phyloP scores from a whole-genome alignment of 2,113 vertebrate species.

The Neodon shergylaensis region DNA sequence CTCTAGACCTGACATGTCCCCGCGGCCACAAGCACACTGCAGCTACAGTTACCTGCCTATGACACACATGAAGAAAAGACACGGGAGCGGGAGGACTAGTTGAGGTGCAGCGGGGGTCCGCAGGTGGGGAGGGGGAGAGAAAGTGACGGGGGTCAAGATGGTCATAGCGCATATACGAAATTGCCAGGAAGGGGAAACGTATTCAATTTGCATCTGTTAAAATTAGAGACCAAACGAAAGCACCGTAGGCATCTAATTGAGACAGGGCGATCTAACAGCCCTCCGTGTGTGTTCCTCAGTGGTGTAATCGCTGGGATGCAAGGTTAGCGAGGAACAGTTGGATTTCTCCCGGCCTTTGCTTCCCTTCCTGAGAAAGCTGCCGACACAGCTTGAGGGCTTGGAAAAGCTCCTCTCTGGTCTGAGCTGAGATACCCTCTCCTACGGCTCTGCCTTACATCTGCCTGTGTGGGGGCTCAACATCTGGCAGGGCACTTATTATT shows the following conservation, averaged over 20 bases:
- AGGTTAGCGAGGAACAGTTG: slow-evolving; percentile 51
- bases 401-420: slow-evolving; percentile 54
- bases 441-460: slow-evolving; percentile 73
- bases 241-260: not conserved
- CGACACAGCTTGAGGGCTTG: slow-evolving; percentile 68
- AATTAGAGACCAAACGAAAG: slow-evolving; percentile 46
- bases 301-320: slow-evolving; percentile 59
- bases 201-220: slow-evolving; percentile 31
- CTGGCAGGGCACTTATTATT: slow-evolving; percentile 83
- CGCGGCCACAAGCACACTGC: not conserved
- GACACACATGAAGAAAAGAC: not conserved
- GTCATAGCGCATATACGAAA: not conserved
- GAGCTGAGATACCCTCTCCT: slow-evolving; percentile 70
- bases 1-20: not conserved
- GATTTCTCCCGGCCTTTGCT: slow-evolving; percentile 46
- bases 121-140: not conserved
- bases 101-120: not conserved
- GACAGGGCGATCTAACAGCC: not conserved
- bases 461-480: slow-evolving; percentile 84
- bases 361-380: slow-evolving; percentile 61
- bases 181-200: not conserved
- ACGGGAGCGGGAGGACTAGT: not conserved
- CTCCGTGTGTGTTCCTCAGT: not conserved
- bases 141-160: not conserved
- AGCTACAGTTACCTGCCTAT: not conserved